Base-by-base conservation (phyloP, 2,113 vertebrate species). In the Saguinus imperator region DNA sequence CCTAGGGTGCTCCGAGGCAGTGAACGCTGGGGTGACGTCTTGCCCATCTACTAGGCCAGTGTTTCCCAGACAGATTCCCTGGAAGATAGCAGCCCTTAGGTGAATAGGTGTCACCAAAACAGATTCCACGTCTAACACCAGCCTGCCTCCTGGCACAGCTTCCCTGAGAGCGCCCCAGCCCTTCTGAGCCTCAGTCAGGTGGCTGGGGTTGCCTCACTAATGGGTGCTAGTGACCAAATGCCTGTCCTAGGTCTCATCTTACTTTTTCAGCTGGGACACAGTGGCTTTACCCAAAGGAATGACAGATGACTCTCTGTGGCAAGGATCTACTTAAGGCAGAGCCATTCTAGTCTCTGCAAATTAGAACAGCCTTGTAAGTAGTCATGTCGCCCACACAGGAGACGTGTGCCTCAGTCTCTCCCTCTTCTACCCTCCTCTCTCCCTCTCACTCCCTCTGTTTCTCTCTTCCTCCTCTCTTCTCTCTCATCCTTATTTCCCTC, bases 321-420 rank as follows among this genome's bases (percentile, higher is more conserved):
- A 43, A 11, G 29, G 37, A 52, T 7, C 27, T 50, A 1, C 23
- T 17, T 32, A 12, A 35, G 64, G 55, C 11, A 21, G 70, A 16
- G 2, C 4, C 50, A 87, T n/a, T 29, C 25, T 1, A 4, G 23
- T 13, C 57, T 58, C 87, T 55, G 57, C 25, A 43, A 25, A 25
- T n/a, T 9, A 3, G 4, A 50, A n/a, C 45, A 16, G 50, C 7
- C n/a, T 43, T 9, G 25, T 2, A 1, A 3, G 4, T 2, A 27
- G 72, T 23, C 32, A 4, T 2, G 23, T 21, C 6, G 2, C 13
- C 48, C 50, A 2, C 37, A 8, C 25, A 0, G 27, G 48, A 57
- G 9, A 23, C 37, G 8, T 20, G 1, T 37, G 8, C 55, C 45
- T 55, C 12, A 6, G 37, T 37, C 8, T 25, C 35, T 79, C 20